Evolutionary conservation across 2,888 invertebrate genomes (phyloP).

Genomic region (Pherbina coryleti): DNA sequence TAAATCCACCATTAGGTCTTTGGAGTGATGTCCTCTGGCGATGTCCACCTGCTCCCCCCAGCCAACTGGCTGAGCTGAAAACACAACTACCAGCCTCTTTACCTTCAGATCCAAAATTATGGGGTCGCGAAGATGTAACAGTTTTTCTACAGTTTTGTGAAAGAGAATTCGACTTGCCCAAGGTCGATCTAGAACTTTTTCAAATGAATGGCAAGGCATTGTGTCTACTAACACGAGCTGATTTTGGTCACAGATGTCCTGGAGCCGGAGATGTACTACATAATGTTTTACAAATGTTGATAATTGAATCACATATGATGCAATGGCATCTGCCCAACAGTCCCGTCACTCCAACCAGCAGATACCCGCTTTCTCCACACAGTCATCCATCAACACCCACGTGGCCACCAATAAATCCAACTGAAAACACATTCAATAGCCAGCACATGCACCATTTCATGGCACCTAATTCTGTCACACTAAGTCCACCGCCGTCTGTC

Average conservation of each 20-base stretch:
- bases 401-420: conserved; percentile 74
- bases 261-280: conserved; percentile 94
- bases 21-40: conserved; percentile 89
- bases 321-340: conserved; percentile 84
- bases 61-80: conserved; percentile 86
- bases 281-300: conserved; percentile 90
- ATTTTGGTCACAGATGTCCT: conserved; percentile 91
- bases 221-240: conserved; percentile 88
- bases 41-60: conserved; percentile 84
- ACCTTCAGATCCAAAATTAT: conserved; percentile 89
- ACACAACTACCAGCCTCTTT: conserved; percentile 86
- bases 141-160: conserved; percentile 92
- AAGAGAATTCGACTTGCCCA: conserved; percentile 90
- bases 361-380: conserved; percentile 84
- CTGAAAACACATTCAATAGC: conserved; percentile 71
- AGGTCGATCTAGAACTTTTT: conserved; percentile 92
- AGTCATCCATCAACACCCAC: conserved; percentile 86
- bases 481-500: conserved; percentile 91
- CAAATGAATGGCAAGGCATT: conserved; percentile 98
- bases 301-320: conserved; percentile 83
- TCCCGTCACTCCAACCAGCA: conserved; percentile 86
- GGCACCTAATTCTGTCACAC: conserved; percentile 87
- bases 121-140: conserved; percentile 91
- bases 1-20: conserved; percentile 84
- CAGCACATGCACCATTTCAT: conserved; percentile 76